Percentiles rank a stretch among this genome's conserved stretches.
These are phyloP conservation scores for Cladorhizidae sp. DNA, from an alignment of 37 sponge, comb jelly and placozoan genomes.

Conservation along the genomic window DNA sequence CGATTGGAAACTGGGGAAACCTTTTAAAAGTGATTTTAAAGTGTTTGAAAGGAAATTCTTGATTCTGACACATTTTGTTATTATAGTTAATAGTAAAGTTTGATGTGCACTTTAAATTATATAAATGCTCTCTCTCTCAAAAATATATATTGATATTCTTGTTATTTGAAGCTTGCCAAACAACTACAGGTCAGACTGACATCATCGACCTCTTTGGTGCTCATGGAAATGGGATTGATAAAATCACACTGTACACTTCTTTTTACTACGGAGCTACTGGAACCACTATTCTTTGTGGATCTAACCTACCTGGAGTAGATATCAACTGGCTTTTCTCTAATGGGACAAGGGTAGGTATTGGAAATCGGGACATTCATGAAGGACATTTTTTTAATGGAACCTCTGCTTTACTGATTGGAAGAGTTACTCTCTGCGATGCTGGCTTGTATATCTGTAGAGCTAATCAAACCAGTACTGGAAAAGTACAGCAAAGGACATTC, in stretches of 20 bases:
- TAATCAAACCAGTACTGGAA: background rate
- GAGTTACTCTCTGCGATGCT: constrained; percentile 19
- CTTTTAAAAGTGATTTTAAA: no score
- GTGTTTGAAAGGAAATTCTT: no score
- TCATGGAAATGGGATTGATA: constrained; percentile 31
- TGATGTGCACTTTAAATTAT: no score
- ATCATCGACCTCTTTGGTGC: constrained; percentile 26
- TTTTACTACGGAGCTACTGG: background rate
- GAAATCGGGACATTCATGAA: constrained; percentile 20
- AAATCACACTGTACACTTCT: background rate
- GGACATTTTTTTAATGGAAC: constrained; percentile 27
- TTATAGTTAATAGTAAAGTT: no score
- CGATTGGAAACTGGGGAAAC: no score
- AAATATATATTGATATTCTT: no score
- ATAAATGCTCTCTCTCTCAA: no score
- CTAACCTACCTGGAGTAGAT: background rate
- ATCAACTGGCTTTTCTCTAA: constrained; percentile 23
- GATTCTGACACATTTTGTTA: no score
- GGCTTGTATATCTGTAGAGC: constrained; percentile 22
- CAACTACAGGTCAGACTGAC: background rate
- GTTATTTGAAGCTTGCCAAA: no score
- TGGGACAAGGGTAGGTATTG: constrained; percentile 14
- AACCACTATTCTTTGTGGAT: constrained; percentile 16
- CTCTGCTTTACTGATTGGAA: constrained; percentile 19
- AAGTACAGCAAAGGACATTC: constrained; percentile 14